A percentile compares a stretch with the other conserved stretches of the same genome.
Conservation (phyloP, 2,113 vertebrate genomes). For the Camelus bactrianus region DNA sequence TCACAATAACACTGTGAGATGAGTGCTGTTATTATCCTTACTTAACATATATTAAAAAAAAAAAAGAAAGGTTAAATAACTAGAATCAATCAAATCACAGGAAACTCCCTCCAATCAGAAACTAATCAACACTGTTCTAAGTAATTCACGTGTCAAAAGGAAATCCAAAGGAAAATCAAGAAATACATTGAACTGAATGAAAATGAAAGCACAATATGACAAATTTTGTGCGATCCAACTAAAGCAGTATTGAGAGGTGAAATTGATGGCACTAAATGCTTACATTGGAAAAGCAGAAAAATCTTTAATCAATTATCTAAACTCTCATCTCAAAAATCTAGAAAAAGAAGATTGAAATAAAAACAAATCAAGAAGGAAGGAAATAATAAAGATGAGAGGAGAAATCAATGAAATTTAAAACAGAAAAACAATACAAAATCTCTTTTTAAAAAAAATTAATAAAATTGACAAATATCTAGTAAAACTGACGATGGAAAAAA, state of each 20-base stretch:
- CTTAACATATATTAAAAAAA: not conserved
- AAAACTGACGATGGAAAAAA: not conserved
- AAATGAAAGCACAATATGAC: too few relatives aligned
- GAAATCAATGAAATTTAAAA: too few relatives aligned
- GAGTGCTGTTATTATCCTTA: not conserved
- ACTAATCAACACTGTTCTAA: not conserved
- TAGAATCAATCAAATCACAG: not conserved
- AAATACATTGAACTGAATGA: too few relatives aligned
- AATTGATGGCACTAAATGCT: not conserved
- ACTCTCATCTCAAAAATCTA: not conserved
- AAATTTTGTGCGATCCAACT: not conserved
- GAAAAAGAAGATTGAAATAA: too few relatives aligned
- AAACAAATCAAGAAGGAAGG: too few relatives aligned
- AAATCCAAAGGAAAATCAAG: not conserved
- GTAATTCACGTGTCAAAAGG: not conserved
- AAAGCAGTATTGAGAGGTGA: not conserved
- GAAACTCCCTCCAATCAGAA: not conserved
- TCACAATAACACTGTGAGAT: not conserved
- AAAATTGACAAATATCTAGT: not conserved
- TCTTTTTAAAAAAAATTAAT: not conserved
- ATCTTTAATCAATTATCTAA: not conserved
- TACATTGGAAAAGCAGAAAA: not conserved
- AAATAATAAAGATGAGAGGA: too few relatives aligned
- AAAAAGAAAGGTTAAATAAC: not conserved
- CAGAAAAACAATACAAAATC: not conserved